Base-by-base conservation (phyloP, 2,888 invertebrate genomes). In the Caenorhabditis sinica region DNA sequence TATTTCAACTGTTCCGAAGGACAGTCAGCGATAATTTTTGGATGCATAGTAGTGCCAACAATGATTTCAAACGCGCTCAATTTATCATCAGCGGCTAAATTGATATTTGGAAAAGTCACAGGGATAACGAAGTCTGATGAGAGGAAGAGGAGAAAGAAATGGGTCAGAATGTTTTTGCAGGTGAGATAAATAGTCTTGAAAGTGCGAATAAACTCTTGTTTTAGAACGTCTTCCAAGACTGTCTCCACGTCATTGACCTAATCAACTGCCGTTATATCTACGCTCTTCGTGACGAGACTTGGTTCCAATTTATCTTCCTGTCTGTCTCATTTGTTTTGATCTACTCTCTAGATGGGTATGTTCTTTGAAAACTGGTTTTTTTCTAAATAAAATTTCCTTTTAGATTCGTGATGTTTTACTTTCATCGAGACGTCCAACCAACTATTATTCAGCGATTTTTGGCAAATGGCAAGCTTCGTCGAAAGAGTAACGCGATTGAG, bases 161-260 rank as follows among this genome's bases (percentile, higher is more conserved):
- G 69, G 69, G 33, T 61, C n/a, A 15, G 61, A 40, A 69, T 69
- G 76, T 75, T 75, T 33, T 28, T 65, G 9, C 58, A 73, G 49
- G 73, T 73, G 15, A 40, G 33, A 36, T 36, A 9, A 36, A 36
- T 9, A 36, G 33, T 9, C 9, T 36, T 36, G 33, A 6, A 36
- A 36, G 33, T 36, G 33, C 40, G n/a, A 17, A 17, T 28, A 30
- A 30, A 53, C 13, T 20, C 56, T 49, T 43, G 5, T 40, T 74
- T 8, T 60, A 76, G 69, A 76, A 76, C 40, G 61, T 76, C 17
- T 69, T 76, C 61, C 76, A 76, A 76, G 76, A 76, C 58, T 68
- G 68, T 11, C 69, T 76, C 11, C 69, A 76, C 36, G 51, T 76
- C 23, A 68, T 69, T 20, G 76, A 76, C 30, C 60, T 76, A 0